These are phyloP conservation scores for Galbula dea DNA, from an alignment of 2,113 vertebrate species.

Conservation along the genomic window DNA sequence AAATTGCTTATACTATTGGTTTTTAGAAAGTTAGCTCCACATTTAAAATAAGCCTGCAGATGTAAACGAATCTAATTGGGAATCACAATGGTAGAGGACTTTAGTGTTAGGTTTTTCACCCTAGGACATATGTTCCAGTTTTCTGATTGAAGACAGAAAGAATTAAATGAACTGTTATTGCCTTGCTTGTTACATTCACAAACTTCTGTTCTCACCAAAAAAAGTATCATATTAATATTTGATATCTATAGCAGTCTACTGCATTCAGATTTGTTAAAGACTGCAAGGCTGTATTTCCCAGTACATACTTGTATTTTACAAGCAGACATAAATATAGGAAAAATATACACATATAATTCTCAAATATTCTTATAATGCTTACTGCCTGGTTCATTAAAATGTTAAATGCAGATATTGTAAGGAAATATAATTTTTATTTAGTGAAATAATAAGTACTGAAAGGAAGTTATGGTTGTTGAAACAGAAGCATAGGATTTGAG, in stretches of 20 bases:
- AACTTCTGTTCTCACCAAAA: neutral
- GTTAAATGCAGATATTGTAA: neutral
- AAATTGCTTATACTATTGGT: neutral
- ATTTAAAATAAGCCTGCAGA: neutral
- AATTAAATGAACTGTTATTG: neutral
- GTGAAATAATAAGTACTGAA: neutral
- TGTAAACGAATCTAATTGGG: neutral
- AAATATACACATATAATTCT: neutral
- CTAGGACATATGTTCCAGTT: neutral
- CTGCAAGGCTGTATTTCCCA: neutral
- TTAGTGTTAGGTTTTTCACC: neutral
- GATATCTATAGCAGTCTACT: neutral
- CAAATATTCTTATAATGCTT: neutral
- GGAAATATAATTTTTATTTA: neutral
- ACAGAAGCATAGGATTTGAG: neutral
- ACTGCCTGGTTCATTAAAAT: neutral
- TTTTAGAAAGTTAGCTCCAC: neutral
- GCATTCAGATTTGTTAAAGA: neutral
- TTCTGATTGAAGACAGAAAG: neutral
- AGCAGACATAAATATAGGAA: neutral
- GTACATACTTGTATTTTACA: neutral
- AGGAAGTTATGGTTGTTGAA: neutral
- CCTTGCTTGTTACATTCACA: neutral
- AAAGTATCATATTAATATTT: neutral
- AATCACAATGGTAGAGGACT: neutral